Percentiles rank a stretch among this genome's conserved stretches.
Evolutionary conservation across 2,888 invertebrate genomes (phyloP).

Genomic region (Miltochrista miniata): DNA sequence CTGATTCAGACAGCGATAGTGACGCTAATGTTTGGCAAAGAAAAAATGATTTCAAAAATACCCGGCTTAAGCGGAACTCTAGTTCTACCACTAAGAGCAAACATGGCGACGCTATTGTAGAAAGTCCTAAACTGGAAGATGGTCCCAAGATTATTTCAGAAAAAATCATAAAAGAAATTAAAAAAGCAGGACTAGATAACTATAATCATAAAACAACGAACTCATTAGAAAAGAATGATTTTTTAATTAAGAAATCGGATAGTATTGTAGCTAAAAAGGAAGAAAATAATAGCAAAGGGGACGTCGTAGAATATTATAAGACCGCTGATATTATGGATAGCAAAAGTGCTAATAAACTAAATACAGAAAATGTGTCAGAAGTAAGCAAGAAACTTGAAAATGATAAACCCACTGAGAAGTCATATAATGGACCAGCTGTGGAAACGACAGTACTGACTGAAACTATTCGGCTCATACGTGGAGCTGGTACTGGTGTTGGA

Average conservation of each 20-base stretch:
- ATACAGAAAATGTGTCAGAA: conserved; percentile 36
- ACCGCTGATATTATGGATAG: conserved; percentile 20
- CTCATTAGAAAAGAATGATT: conserved; percentile 42
- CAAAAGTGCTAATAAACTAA: conserved; percentile 13
- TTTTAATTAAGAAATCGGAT: conserved; percentile 39
- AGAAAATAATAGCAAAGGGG: conserved; percentile 40
- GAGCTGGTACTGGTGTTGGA: conserved; percentile 88
- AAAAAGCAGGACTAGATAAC: conserved; percentile 63
- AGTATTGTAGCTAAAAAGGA: conserved; percentile 34
- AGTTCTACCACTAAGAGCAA: conserved; percentile 69
- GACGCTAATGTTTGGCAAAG: conserved; percentile 71
- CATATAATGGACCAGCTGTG: conserved; percentile 37
- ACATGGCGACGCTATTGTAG: conserved; percentile 57
- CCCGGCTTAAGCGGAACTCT: conserved; percentile 73
- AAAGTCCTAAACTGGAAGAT: conserved; percentile 63
- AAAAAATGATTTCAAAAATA: conserved; percentile 74
- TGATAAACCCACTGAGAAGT: conserved; percentile 39
- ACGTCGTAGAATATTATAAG: conserved; percentile 37
- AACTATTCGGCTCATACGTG: conserved; percentile 64
- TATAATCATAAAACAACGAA: conserved; percentile 40
- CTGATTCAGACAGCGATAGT: conserved; percentile 71
- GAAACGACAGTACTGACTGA: conserved; percentile 54
- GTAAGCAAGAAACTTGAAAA: conserved; percentile 34
- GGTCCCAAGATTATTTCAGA: conserved; percentile 61
- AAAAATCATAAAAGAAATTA: conserved; percentile 66